Base-by-base conservation (phyloP, 1,140 invertebrate species). In the Euschistus heros region DNA sequence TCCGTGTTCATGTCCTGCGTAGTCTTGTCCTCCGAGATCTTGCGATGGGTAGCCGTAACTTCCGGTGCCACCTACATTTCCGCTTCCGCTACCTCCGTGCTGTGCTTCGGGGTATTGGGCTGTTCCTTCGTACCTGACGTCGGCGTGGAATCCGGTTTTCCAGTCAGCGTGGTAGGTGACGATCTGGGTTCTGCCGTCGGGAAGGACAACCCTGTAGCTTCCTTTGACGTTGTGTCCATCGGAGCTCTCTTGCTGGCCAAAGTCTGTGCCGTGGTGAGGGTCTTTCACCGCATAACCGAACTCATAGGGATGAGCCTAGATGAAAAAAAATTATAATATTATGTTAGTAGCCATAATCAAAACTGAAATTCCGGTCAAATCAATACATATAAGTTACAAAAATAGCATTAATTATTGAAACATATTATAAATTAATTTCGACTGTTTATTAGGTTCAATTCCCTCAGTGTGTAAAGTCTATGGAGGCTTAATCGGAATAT, bases 261-360 rank as follows among this genome's bases (percentile, higher is more conserved):
- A 88, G 69, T 88, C 85, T 65, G 86, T 87, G 30, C 86, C 86
- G 13, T 80, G 80, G 64, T 86, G 83, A 15, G 81, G 80, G 69
- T 89, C 87, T 71, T 86, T 86, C 44, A 90, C 87, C 22, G 84
- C 82, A 73, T 90, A 90, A 2, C 85, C 86, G 70, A 88, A 90
- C 71, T 88, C 84, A 74, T 89, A 90, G 0, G 86, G 83, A 72
- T 87, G 86, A 17, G 86, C 84, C 86, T 88, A 75, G 22, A 80
- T 80, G 2, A 17, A 65, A 66, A 67, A 50, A 37, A 37, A 37
- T 1, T 10, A 4, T 6, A 37, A n/a, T n/a, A n/a, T n/a, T n/a
- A n/a, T n/a, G n/a, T n/a, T n/a, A n/a, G n/a, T n/a, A n/a, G n/a
- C n/a, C n/a, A n/a, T n/a, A n/a, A n/a, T n/a, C n/a, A n/a, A n/a